Conservation (phyloP, 2,797 vertebrate species). For the Clarias pachynema region DNA sequence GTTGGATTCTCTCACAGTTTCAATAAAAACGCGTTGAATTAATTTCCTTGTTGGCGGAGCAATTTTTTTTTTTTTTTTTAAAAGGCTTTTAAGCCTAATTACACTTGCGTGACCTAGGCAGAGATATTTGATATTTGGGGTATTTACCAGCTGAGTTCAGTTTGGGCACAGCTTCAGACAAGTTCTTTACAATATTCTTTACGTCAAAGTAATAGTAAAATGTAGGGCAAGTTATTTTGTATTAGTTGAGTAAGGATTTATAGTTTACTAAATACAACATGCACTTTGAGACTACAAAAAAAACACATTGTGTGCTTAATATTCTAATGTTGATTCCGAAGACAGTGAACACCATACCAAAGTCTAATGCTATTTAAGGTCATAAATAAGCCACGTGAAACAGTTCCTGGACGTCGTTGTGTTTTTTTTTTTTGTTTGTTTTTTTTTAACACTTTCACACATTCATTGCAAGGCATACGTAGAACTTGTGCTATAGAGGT, state of each 20-base stretch:
- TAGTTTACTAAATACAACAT: background rate
- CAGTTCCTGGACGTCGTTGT: background rate
- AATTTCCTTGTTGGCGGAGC: conserved; percentile 21
- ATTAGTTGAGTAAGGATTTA: background rate
- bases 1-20: conserved; percentile 87
- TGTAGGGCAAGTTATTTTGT: background rate
- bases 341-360: background rate
- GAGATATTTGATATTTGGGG: background rate
- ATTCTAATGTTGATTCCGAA: background rate
- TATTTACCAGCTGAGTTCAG: background rate
- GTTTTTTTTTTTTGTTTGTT: background rate
- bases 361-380: background rate
- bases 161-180: background rate
- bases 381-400: background rate
- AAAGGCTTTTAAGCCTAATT: background rate
- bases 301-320: background rate
- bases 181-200: background rate
- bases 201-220: background rate
- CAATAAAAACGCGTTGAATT: conserved; percentile 86
- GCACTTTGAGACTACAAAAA: background rate
- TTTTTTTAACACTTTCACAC: background rate
- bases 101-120: background rate
- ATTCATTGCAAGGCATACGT: background rate
- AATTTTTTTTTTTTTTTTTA: background rate
- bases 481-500: background rate